Evolutionary conservation across 1,140 invertebrate genomes (phyloP), one percentile per base, ranked within the genome.

Genomic region (Rhagoletis pomonella): DNA sequence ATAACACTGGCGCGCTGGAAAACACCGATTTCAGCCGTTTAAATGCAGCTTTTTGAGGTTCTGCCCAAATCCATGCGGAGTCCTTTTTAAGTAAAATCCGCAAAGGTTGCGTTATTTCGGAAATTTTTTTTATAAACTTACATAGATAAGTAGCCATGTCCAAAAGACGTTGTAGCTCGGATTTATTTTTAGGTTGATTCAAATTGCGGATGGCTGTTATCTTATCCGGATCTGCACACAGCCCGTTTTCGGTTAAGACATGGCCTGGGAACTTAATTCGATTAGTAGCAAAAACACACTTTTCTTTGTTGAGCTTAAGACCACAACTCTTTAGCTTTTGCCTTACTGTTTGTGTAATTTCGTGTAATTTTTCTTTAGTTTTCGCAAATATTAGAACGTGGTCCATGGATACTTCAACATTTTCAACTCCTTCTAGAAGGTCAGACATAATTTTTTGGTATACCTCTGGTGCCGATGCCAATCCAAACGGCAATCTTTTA

Each of bases 61-160:
- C 88, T 3, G 7, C 67, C 88, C 94, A 93, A 94, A 14, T 86
- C 6, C 86, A 91, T 94, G 29, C 9, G 44, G 6, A 14, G 9
- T 94, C 90, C 89, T 94, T 93, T 88, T 92, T 92, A 42, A 93
- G 86, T 10, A 95, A 88, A 3, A 91, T 86, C 9, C 92, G 89
- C 42, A 95, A 89, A 42, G 91, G 89, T 59, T 86, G 87, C 4
- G 92, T 92, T 17, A 89, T 60, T 59, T 92, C 89, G 19, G 93
- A 92, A 29, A 93, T 89, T 88, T 94, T 92, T 29, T 89, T 90
- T 29, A 94, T 91, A 89, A 91, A 94, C 29, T 29, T 29, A 29
- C 29, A 29, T 29, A 29, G 29, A 29, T 29, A 29, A 29, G 29
- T 29, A 29, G 29, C 29, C 29, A 29, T 29, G 29, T 29, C 29